Evolutionary conservation across 35 echinoderm and acorn worm genomes (phyloP), one percentile per base, ranked within the genome.

Genomic region (Ophiothrix spiculata): DNA sequence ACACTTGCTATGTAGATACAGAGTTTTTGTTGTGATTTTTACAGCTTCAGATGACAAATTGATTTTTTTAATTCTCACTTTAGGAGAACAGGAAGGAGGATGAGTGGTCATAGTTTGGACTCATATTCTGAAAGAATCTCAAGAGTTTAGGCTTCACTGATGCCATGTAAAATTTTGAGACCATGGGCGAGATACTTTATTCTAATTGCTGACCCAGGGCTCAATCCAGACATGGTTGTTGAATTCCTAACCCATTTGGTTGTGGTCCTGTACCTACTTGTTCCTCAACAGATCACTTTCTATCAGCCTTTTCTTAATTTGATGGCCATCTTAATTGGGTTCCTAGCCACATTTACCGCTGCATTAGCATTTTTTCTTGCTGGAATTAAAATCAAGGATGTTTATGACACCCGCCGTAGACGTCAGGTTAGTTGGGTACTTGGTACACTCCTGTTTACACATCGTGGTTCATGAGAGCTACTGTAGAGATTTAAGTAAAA

Each of bases 301-400:
- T 90, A 90, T 78, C 88, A 90, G 63, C 80, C 63, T 75, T 81
- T 83, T 14, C 56, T 90, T 63, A 40, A 90, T 35, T 83, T 82
- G 81, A 39, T 84, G 88, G 54, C 45, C 40, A 63, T 90, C 8
- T 39, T 90, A 13, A 64, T 90, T 37, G 64, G 80, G 8, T 90
- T 90, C 88, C 84, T 90, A 84, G 73, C 82, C 40, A 76, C 80
- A 32, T 84, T 90, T 74, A 39, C 64, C 17, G 64, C 81, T 33
- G 73, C 84, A 21, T 40, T 90, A 35, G 39, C 79, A 23, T 38
- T 90, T 29, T 84, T 84, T 79, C 60, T 77, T 32, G 75, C 81
- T 12, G 84, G 84, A 37, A 69, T 86, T 74, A 86, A 86, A 74
- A 14, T 77, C 16, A 86, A 86, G 74, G 84, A 86, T 29, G 64